phyloP scores from a whole-genome alignment of 2,113 vertebrate species.

The Syngnathoides biaculeatus region DNA sequence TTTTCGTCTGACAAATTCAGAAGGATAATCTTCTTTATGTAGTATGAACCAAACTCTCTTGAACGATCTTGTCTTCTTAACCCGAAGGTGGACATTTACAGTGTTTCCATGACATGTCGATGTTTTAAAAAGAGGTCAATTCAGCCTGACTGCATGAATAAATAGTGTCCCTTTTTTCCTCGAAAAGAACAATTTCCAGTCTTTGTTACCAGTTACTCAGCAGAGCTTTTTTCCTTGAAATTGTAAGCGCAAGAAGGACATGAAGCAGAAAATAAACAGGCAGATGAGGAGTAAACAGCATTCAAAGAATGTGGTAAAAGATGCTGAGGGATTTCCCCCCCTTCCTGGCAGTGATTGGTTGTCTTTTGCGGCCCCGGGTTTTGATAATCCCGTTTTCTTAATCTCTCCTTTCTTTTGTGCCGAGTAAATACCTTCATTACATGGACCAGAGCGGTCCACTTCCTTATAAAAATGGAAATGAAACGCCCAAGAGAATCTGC shows the following conservation, averaged over 20 bases:
- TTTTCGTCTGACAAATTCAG: too few relatives aligned
- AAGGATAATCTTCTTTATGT: too few relatives aligned
- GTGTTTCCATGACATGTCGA: neutral
- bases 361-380: constrained; percentile 59
- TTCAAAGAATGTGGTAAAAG: constrained; percentile 48
- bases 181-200: neutral
- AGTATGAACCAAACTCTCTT: too few relatives aligned
- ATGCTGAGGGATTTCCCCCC: constrained; percentile 57
- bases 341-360: constrained; percentile 51
- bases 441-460: constrained; percentile 56
- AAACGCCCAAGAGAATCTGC: constrained; percentile 34
- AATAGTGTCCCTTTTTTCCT: neutral
- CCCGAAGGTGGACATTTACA: neutral
- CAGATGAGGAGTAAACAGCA: constrained; percentile 49
- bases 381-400: constrained; percentile 67
- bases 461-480: constrained; percentile 66
- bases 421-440: constrained; percentile 65
- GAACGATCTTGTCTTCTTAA: neutral
- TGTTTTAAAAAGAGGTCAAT: neutral
- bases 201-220: constrained; percentile 1
- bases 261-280: constrained; percentile 13
- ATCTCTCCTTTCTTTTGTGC: constrained; percentile 60
- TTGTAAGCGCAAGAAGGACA: neutral
- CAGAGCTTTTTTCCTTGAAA: neutral
- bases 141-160: neutral